Base-by-base conservation (phyloP, 2,113 vertebrate genomes). In the Ailurus styani region DNA sequence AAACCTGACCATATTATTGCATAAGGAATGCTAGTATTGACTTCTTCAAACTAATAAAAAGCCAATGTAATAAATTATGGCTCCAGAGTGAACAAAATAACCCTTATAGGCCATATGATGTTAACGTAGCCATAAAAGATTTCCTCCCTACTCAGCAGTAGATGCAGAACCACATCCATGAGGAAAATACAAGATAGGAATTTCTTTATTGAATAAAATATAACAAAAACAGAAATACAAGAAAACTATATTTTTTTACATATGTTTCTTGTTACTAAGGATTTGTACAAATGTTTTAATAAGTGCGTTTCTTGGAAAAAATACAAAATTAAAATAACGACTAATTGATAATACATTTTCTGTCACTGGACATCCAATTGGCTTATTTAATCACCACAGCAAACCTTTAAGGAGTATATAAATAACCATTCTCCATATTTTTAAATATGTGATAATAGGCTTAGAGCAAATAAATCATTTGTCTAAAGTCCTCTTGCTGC, bases 51-150 rank as follows among this genome's bases (percentile, higher is more conserved):
- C 54, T 72, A 96, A 96, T 97, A 97, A 96, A 97, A 96, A 83
- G 42, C 11, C 23, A 5, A 34, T 87, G 70, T 60, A 92, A 90
- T 96, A 97, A 98, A 94, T 95, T 94, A 96, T 60, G 77, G 85
- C 79, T 82, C 81, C 37, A 87, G 90, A 87, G 75, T 97, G 90
- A 95, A 75, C 37, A 89, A 95, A 96, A 90, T 97, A 96, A 96
- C 34, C 29, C 54, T 96, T 95, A 75, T 72, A 92, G 54, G 47
- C 50, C 75, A 85, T 87, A 94, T 81, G 87, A 94, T 92, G 75
- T 96, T 97, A 97, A 96, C 84, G 21, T 70, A 95, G 31, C 62
- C 60, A 90, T 97, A 81, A 97, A 98, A 94, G 47, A 97, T 94
- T 96, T 95, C 89, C 86, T 94, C 78, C 31, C 55, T 93, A 87